Evolutionary conservation across 2,797 vertebrate species (phyloP), one percentile per base, ranked within the genome.

Genomic region (Simalia tracyae): DNA sequence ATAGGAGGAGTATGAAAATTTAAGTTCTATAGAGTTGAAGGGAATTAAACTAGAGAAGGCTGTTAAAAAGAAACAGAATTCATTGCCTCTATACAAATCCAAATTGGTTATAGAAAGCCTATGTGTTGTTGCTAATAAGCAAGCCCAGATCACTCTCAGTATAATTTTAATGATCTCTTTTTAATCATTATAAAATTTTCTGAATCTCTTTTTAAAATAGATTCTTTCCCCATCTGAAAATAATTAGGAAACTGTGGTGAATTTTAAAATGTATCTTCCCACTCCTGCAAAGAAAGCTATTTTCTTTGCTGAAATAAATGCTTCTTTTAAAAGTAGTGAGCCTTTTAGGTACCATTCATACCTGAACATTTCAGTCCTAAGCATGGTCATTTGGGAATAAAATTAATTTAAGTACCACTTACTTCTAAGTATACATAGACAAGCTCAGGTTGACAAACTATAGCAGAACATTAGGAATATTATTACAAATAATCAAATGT

Each of bases 221-320:
- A 31, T 0, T n/a, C n/a, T 72, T 93, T 14, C 90, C 68, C 6
- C 1, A 5, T 17, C 1, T 85, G 36, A 81, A n/a, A 90, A 5
- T 84, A 84, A 10, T 0, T 3, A 57, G 54, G 28, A 88, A 92
- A 12, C 17, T 15, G 11, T 36, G 59, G 22, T 60, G 31, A 92
- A 94, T 61, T 61, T 1, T 0, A 36, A 59, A 17, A 76, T 61
- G 36, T 91, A 15, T 19, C 24, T 88, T 93, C 91, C 68, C 91
- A 61, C 46, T 94, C 42, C 90, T 92, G 0, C 28, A 24, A 31
- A 86, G n/a, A 90, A 0, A 94, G 1, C 3, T 50, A 12, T 90
- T 84, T 2, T 85, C 91, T 95, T 93, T 87, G 81, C 92, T 93
- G 93, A 92, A 87, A n/a, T 87, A 89, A 86, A 31, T 91, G 28